These are phyloP conservation scores for Camponotus fellah DNA, from an alignment of 2,888 invertebrate genomes.

Conservation along the genomic window DNA sequence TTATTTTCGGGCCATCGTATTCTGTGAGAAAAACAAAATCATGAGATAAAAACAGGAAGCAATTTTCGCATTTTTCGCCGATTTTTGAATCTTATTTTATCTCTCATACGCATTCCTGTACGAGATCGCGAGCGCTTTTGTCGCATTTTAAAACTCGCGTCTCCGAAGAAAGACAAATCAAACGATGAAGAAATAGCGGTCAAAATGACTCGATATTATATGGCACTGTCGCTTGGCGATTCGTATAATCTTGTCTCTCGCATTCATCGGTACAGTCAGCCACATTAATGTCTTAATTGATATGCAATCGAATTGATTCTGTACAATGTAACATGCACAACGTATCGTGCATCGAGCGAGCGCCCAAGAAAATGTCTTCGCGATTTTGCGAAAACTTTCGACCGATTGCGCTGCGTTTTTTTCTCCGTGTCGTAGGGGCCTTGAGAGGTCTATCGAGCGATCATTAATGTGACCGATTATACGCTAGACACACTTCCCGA, in stretches of 20 bases:
- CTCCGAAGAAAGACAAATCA: slow-evolving; percentile 62
- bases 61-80: slow-evolving; percentile 60
- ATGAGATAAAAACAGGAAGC: slow-evolving; percentile 60
- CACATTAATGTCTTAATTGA: slow-evolving; percentile 67
- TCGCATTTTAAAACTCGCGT: slow-evolving; percentile 15
- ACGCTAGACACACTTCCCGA: slow-evolving; percentile 63
- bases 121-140: slow-evolving; percentile 52
- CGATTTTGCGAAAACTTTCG: slow-evolving; percentile 4
- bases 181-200: slow-evolving; percentile 62
- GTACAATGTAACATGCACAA: slow-evolving; percentile 14
- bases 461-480: slow-evolving; percentile 70
- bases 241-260: slow-evolving; percentile 70
- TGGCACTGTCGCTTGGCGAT: slow-evolving; percentile 78
- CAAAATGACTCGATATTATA: slow-evolving; percentile 73
- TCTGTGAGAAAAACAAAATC: slow-evolving; percentile 49
- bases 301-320: slow-evolving; percentile 55
- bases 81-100: slow-evolving; percentile 36
- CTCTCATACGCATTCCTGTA: slow-evolving; percentile 40
- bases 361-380: slow-evolving; percentile 10
- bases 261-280: slow-evolving; percentile 64
- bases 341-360: background rate
- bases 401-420: slow-evolving; percentile 11
- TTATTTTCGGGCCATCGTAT: slow-evolving; percentile 67
- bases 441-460: slow-evolving; percentile 20
- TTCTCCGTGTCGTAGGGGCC: background rate